Evolutionary conservation across 2,113 vertebrate genomes (phyloP).

Genomic region (Hippocampus mohnikei): DNA sequence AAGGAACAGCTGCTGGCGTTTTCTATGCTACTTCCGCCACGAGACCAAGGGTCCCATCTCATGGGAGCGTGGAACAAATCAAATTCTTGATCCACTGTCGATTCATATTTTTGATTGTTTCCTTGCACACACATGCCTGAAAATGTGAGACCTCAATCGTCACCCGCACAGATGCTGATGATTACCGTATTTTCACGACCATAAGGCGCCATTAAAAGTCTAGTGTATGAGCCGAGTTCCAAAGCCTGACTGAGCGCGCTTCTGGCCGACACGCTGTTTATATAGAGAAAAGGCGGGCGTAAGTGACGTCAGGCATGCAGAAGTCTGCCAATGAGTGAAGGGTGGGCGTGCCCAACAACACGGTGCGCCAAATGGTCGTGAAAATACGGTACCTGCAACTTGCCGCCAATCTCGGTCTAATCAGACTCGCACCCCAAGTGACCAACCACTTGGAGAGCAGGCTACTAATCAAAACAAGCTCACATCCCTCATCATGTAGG

Average conservation of each 20-base stretch:
- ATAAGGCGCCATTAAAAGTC: no score
- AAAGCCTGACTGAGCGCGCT: no score
- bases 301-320: no score
- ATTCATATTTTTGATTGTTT: slow-evolving; percentile 50
- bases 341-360: no score
- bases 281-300: no score
- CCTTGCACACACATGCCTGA: slow-evolving; percentile 14
- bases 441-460: slow-evolving; percentile 15
- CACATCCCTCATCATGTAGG: not conserved
- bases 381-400: no score
- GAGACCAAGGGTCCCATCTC: slow-evolving; percentile 21
- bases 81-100: slow-evolving; percentile 5
- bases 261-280: no score
- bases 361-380: no score
- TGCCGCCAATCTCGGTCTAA: slow-evolving; percentile 51
- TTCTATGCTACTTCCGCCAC: slow-evolving; percentile 18
- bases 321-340: no score
- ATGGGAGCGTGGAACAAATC: slow-evolving; percentile 31
- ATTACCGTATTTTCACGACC: no score
- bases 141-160: slow-evolving; percentile 52
- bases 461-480: not conserved
- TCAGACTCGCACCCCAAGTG: slow-evolving; percentile 49
- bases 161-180: slow-evolving; percentile 34
- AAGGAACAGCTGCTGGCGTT: slow-evolving; percentile 25
- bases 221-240: no score